A percentile compares a stretch with the other conserved stretches of the same genome.
Evolutionary conservation across 2,797 vertebrate species (phyloP).

Genomic region (Numenius phaeopus): DNA sequence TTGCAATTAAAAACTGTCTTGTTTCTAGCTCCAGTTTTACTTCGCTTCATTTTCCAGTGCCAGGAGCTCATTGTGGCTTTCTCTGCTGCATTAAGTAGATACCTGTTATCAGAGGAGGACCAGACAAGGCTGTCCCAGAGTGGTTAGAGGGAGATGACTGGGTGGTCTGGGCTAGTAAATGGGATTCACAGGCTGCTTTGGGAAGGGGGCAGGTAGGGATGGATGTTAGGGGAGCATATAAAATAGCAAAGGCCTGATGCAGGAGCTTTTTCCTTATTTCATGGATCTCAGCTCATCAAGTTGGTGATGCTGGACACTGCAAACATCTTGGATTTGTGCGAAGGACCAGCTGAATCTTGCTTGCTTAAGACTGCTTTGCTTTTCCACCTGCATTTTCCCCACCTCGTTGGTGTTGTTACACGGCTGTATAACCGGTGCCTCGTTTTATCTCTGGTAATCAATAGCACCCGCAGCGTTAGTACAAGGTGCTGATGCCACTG

Average conservation of each 20-base stretch:
- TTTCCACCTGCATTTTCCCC: background rate
- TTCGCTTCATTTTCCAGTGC: background rate
- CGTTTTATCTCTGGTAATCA: background rate
- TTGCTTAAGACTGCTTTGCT: background rate
- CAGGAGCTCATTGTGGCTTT: accelerated
- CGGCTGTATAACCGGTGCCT: background rate
- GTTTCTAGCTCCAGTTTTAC: background rate
- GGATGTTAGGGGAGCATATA: accelerated
- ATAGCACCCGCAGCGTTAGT: accelerated
- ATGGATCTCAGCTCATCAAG: background rate
- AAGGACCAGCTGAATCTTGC: background rate
- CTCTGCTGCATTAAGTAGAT: background rate
- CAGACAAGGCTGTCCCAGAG: background rate
- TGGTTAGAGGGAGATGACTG: background rate
- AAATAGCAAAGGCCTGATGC: background rate
- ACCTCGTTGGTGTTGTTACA: accelerated
- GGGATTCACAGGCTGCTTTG: background rate
- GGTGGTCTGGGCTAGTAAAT: background rate
- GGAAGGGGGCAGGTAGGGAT: background rate
- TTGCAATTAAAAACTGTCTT: background rate
- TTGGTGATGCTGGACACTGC: accelerated
- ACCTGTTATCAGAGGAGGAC: background rate
- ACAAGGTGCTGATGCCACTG: background rate
- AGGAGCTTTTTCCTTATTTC: background rate
- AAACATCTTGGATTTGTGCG: accelerated